phyloP scores from a whole-genome alignment of 2,888 invertebrate species.

The Apantesis nais region DNA sequence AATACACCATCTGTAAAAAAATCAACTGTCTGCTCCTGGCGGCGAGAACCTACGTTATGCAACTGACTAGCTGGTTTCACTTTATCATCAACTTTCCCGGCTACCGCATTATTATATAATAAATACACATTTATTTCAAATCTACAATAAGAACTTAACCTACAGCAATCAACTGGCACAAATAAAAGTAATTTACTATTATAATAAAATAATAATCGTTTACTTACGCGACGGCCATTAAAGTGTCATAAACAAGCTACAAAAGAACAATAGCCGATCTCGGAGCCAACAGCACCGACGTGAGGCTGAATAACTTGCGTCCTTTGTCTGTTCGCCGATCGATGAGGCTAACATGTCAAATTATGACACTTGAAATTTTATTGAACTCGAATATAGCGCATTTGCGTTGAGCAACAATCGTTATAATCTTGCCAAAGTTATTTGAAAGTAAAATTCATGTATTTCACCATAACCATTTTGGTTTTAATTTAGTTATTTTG shows the following conservation, averaged over 20 bases:
- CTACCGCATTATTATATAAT: constrained; percentile 14
- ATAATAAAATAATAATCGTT: constrained; percentile 60
- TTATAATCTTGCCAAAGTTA: constrained; percentile 20
- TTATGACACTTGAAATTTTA: constrained; percentile 56
- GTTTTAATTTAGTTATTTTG: too few relatives aligned
- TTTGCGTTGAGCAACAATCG: constrained; percentile 34
- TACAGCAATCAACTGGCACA: constrained; percentile 41
- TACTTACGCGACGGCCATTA: constrained; percentile 55
- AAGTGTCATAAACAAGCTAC: constrained; percentile 51
- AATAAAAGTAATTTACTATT: constrained; percentile 47
- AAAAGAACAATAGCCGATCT: constrained; percentile 54
- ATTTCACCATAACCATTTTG: neutral
- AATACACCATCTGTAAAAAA: too few relatives aligned
- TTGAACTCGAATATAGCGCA: constrained; percentile 32
- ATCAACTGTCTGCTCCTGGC: too few relatives aligned
- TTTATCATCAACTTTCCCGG: neutral
- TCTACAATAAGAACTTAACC: constrained; percentile 39
- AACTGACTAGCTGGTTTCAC: neutral
- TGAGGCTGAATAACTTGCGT: constrained; percentile 62
- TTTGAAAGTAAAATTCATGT: constrained; percentile 20
- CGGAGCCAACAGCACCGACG: constrained; percentile 50
- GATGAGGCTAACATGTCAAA: constrained; percentile 60
- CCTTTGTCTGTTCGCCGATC: constrained; percentile 60
- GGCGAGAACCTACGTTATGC: too few relatives aligned
- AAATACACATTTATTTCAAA: constrained; percentile 7